Evolutionary conservation across 2,797 vertebrate genomes (phyloP), one percentile per base, ranked within the genome.

Genomic region (Lepidocolaptes lacrymiger): DNA sequence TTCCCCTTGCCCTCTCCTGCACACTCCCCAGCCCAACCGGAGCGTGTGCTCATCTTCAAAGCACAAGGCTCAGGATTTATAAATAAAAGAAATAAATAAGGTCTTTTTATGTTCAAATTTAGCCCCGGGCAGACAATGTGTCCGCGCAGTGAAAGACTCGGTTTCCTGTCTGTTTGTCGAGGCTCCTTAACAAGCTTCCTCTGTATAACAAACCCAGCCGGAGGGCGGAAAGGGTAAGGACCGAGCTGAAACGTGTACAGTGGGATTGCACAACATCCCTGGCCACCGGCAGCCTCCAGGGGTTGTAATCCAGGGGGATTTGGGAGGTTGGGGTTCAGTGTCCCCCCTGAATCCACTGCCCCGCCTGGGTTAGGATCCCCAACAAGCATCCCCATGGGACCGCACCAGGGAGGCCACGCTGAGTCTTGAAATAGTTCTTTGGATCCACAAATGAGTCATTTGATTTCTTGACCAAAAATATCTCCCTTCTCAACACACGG

Each of bases 131-230:
- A 94, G 64, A 95, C 97, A 89, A 89, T 80, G 72, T 37, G 88
- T 93, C 91, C 74, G 55, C 17, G 23, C 88, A 84, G 83, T 7
- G 74, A 96, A 91, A 96, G 95, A 96, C 93, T 93, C 12, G 30
- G 96, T 97, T 98, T 99, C 98, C 98, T 99, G 98, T 98, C 97
- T 96, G 93, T 97, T 97, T 97, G 95, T 97, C 82, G 80, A 93
- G 93, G 96, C 97, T 97, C 96, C 95, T 94, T 91, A 85, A 94
- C 88, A 95, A 96, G 97, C 97, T 97, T 98, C 96, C 97, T 97
- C 96, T 96, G 89, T 49, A 87, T 23, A 88, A 94, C 78, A 94
- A 91, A 89, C 94, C 18, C 85, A 2, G 81, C 88, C 17, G 1
- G 93, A 91, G 93, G 82, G 96, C 91, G 96, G 96, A 97, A 97